These are phyloP conservation scores for Drosophila nannoptera DNA, from an alignment of 1,140 invertebrate species.

Conservation along the genomic window DNA sequence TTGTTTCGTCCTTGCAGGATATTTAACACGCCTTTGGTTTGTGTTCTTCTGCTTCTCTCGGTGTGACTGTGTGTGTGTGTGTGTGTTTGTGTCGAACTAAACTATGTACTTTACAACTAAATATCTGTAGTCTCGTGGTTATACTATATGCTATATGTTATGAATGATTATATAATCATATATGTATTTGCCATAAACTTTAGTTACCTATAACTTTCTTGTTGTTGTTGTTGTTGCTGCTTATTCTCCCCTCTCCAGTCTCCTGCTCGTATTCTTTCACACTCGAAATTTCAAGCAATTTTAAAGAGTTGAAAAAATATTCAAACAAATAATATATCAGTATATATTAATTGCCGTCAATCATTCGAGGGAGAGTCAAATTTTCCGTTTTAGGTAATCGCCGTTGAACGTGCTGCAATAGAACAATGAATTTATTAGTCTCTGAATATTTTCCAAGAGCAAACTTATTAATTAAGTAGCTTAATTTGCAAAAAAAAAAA, in stretches of 20 bases:
- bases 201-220: conserved; percentile 30
- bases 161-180: conserved; percentile 70
- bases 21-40: conserved; percentile 11
- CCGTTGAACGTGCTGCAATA: conserved; percentile 29
- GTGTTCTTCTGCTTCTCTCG: conserved; percentile 18
- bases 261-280: not conserved
- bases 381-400: conserved; percentile 9
- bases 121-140: conserved; percentile 77
- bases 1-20: conserved; percentile 17
- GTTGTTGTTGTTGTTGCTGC: conserved; percentile 23
- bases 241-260: conserved; percentile 3
- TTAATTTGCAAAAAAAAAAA: not conserved
- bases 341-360: not conserved
- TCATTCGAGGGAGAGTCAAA: conserved; percentile 13
- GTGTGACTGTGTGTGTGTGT: conserved; percentile 28
- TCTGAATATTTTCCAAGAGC: not conserved
- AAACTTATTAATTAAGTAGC: not conserved
- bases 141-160: conserved; percentile 75
- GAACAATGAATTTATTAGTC: conserved; percentile 14
- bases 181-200: conserved; percentile 51
- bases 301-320: not conserved
- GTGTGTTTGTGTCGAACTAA: conserved; percentile 63
- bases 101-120: conserved; percentile 74
- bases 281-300: not conserved
- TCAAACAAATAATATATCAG: not conserved